These are phyloP conservation scores for Archaeoteleia sp. DNA, from an alignment of 2,888 invertebrate genomes.

Conservation along the genomic window DNA sequence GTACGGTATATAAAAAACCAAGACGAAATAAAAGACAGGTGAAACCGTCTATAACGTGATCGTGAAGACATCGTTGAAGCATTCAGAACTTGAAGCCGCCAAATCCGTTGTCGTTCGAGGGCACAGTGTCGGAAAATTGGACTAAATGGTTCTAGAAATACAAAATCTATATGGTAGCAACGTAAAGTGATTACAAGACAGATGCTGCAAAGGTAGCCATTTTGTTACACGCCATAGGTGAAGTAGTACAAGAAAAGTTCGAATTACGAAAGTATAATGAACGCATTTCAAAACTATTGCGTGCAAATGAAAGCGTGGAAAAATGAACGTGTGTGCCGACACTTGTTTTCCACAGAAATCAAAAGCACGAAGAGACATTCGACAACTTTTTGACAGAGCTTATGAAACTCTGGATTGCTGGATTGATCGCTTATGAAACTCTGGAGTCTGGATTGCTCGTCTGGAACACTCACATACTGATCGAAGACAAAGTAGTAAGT, in stretches of 20 bases:
- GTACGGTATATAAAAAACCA: no score
- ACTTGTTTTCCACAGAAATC: conserved; percentile 51
- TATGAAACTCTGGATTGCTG: no score
- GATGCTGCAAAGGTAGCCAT: conserved; percentile 54
- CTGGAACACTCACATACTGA: conserved; percentile 51
- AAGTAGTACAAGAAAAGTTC: conserved; percentile 54
- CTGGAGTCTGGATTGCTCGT: conserved; percentile 45
- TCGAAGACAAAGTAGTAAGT: conserved; percentile 50
- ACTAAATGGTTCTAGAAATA: conserved; percentile 54
- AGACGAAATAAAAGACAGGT: no score
- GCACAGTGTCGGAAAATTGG: conserved; percentile 55
- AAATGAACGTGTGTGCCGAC: conserved; percentile 36
- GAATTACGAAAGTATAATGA: conserved; percentile 45
- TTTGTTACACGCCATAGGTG: conserved; percentile 51
- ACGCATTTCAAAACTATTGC: conserved; percentile 43
- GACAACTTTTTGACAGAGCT: conserved; percentile 51
- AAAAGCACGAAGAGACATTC: conserved; percentile 43
- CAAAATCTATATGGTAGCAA: conserved; percentile 53
- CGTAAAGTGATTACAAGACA: conserved; percentile 47
- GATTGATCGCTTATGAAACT: no score
- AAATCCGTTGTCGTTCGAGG: conserved; percentile 22
- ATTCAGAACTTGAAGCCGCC: conserved; percentile 35
- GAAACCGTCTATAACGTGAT: no score
- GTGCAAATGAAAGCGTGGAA: conserved; percentile 25
- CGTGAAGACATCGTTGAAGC: no score